phyloP scores from a whole-genome alignment of 2,113 vertebrate genomes.

The Bos indicus region DNA sequence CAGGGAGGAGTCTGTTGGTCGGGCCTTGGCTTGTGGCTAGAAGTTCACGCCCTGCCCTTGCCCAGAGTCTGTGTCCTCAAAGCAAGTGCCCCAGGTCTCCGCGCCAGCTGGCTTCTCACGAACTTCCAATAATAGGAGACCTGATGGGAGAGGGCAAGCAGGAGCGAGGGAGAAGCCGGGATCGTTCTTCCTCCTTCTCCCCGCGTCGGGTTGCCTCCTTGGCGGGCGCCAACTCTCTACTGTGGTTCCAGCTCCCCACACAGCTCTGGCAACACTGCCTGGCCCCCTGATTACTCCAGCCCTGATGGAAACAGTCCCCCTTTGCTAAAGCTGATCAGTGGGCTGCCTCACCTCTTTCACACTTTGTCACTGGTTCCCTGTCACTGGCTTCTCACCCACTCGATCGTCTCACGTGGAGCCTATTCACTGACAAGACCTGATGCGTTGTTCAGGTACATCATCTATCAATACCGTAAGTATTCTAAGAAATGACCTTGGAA shows the following conservation, averaged over 20 bases:
- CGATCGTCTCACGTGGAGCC: not conserved
- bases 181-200: not conserved
- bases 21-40: not conserved
- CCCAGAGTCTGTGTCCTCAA: not conserved
- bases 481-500: not conserved
- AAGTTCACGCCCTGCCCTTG: not conserved
- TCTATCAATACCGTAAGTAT: not conserved
- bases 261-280: not conserved
- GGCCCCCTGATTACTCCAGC: too few relatives aligned
- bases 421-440: not conserved
- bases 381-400: not conserved
- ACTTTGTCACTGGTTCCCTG: not conserved
- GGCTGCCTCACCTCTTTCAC: not conserved
- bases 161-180: not conserved
- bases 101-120: rapidly evolving
- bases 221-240: not conserved
- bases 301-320: not conserved
- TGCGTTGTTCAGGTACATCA: too few relatives aligned
- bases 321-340: not conserved
- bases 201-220: too few relatives aligned
- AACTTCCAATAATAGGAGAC: not conserved
- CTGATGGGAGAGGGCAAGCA: too few relatives aligned
- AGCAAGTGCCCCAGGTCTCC: not conserved
- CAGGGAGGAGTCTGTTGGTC: too few relatives aligned
- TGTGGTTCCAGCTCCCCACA: not conserved